Percentiles rank a stretch among this genome's conserved stretches.
These are phyloP conservation scores for Fragum sueziense DNA, from an alignment of 2,888 invertebrate species.

Conservation along the genomic window DNA sequence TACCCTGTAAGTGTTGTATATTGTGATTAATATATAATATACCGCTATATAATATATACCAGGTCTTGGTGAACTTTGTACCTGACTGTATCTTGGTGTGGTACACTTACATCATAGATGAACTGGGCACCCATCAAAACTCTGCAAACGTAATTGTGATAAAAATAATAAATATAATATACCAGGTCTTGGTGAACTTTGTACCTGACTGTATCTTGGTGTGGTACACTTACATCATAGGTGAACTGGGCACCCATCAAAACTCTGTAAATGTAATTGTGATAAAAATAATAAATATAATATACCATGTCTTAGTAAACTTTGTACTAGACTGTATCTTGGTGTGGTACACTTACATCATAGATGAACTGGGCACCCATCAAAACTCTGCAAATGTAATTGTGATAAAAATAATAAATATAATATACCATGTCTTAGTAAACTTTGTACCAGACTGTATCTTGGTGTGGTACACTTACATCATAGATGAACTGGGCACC, in stretches of 20 bases:
- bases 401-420: too few species aligned
- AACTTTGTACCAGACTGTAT: too few species aligned
- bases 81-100: slow-evolving; percentile 76
- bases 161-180: too few species aligned
- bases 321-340: slow-evolving; percentile 75
- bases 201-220: slow-evolving; percentile 78
- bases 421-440: too few species aligned
- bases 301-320: slow-evolving; percentile 81
- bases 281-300: too few species aligned
- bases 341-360: slow-evolving; percentile 80
- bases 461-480: too few species aligned
- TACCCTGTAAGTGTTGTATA: too few species aligned
- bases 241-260: slow-evolving; percentile 73
- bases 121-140: slow-evolving; percentile 70
- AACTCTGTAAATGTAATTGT: slow-evolving; percentile 30
- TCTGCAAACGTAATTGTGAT: too few species aligned
- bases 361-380: slow-evolving; percentile 73
- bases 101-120: slow-evolving; percentile 78
- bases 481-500: too few species aligned
- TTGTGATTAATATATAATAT: too few species aligned
- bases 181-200: slow-evolving; percentile 80
- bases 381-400: slow-evolving; percentile 31
- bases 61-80: slow-evolving; percentile 77
- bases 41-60: too few species aligned
- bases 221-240: slow-evolving; percentile 79